Evolutionary conservation across 2,113 vertebrate species (phyloP), one percentile per base, ranked within the genome.

Genomic region (Coptodon bakossiorum): DNA sequence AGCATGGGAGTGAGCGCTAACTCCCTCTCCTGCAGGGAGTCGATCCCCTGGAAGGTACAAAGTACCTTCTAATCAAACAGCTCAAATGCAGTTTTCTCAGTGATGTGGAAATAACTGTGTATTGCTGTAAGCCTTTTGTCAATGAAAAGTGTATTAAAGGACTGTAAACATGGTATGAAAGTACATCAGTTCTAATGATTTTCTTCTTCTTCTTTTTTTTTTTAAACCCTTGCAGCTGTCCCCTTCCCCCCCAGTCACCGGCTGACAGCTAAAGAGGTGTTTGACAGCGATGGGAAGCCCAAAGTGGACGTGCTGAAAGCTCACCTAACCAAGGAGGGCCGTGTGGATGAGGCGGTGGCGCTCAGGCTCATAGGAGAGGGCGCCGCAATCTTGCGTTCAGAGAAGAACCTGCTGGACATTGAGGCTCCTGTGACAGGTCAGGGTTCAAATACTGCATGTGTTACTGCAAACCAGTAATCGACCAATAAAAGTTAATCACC

Each of bases 251-350:
- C 98, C 81, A 99, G 97, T 94, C 99, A 99, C 91, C 98, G 98
- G 89, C 98, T 99, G 92, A 99, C 98, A 79, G 98, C 97, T 79
- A 99, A 99, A 95, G 99, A 99, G 97, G 98, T 99, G 93, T 99
- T 99, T 84, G 99, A 99, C 96, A 97, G 97, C 1, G 99, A 99
- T 76, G 98, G 98, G 83, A 99, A 98, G 90, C 99, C 99, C 81
- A 98, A 98, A 88, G 99, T 99, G 96, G 99, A 99, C 90, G 96
- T 99, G 93, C 97, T 99, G 94, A 99, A 99, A 96, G 98, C 97
- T 57, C 99, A 99, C 94, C 98, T 99, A 91, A 99, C 99, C 96
- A 99, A 99, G 95, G 99, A 99, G 91, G 99, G 99, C 12, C 97
- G 99, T 2, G 97, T 99, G 96, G 99, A 99, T 92, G 99, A 99